Base-by-base conservation (phyloP, 2,888 invertebrate species). In the Netelia melanura region DNA sequence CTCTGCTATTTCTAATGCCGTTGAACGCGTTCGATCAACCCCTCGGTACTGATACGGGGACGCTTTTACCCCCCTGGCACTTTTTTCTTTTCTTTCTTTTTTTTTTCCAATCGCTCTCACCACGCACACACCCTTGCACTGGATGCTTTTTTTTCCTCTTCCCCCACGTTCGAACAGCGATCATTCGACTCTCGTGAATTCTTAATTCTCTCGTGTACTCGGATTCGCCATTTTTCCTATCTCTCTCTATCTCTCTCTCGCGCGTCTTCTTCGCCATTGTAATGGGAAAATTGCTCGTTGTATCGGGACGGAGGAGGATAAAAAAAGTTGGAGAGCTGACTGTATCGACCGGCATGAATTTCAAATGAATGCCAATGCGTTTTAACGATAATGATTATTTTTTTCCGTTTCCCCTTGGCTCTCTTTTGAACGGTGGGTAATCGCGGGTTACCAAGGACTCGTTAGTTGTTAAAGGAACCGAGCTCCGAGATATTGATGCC, bases 41-140 rank as follows among this genome's bases (percentile, higher is more conserved):
- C 82, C 79, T 68, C 74, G 10, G 43, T 38, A 11, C 52, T 61
- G 64, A 21, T 61, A 65, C 23, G 52, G 30, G 48, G 79, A 80
- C 81, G 86, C 90, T 88, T 90, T 91, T 90, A 91, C 91, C 92
- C 92, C 91, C 91, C 91, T 91, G 89, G 89, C 88, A 89, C 88
- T 89, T 86, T 83, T 88, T 90, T 89, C 30, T 89, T 89, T 83
- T 71, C 88, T 89, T 86, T 83, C 87, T 90, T 89, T 89, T 89
- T 89, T 89, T 89, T 81, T 72, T 67, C 23, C 70, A 77, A 72
- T 67, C 68, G 54, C 56, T 68, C 70, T 21, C 6, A 58, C 68
- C 70, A 30, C 17, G 44, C n/a, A 21, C 14, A 25, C 65, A 52
- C 43, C 70, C 64, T 75, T 83, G 56, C 61, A 75, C 58, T 21